Evolutionary conservation across 1,140 invertebrate genomes (phyloP), one percentile per base, ranked within the genome.

Genomic region (Bombus turneri): DNA sequence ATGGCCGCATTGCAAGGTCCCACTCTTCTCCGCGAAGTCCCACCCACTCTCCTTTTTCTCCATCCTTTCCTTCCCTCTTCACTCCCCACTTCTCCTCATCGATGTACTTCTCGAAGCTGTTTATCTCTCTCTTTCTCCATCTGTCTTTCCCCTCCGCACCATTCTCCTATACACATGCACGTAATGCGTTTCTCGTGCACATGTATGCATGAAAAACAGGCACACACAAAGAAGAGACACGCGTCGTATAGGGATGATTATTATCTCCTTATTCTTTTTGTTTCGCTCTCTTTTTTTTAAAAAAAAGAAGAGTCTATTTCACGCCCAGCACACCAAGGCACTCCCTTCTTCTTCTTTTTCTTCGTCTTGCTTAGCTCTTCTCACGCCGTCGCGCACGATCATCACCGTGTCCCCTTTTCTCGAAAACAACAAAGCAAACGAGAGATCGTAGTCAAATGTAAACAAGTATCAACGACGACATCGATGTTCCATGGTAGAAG

Each of bases 261-360:
- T 22, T 22, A 34, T 34, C 66, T 68, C 34, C 6, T 34, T 34
- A 10, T 68, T 68, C n/a, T 66, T 68, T 10, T 34, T 4, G 59
- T n/a, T 12, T n/a, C 3, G 59, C 25, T 62, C 18, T 53, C 18
- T 6, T 53, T 53, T 22, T 47, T 47, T 47, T 47, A 3, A 59
- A 59, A 69, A 73, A 72, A 72, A n/a, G 31, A 72, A 34, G 39
- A 41, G 64, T 78, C 83, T 90, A 31, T 71, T 37, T 39, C 28
- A 68, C 88, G 86, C 84, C 34, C 74, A 86, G 75, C 86, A 86
- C 86, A 87, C 85, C 83, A 92, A 92, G 90, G 91, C 91, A 92
- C 92, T 91, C 86, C 81, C 83, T 84, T 41, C 22, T 34, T 75
- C 47, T 34, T 75, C 12, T 25, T 34, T 13, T 25, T 31, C 41